Evolutionary conservation across 1,140 invertebrate species (phyloP), one percentile per base, ranked within the genome.

Genomic region (Trichomalopsis sarcophagae): DNA sequence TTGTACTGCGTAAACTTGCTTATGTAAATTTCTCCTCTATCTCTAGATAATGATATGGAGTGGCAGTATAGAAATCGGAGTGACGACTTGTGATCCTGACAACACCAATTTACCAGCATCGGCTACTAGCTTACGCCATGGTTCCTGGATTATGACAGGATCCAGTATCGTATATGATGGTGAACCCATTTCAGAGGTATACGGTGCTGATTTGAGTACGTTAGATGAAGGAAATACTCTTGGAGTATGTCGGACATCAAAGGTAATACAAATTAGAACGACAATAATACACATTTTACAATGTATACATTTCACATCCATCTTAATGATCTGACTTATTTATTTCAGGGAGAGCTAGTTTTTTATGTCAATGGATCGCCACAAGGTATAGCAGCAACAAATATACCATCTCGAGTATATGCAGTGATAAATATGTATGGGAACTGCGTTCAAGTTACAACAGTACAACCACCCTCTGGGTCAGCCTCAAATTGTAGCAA

Each of bases 341-440:
- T 17, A 71, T 71, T 93, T 84, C 89, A 97, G 95, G 96, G 96
- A 7, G 97, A 97, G 87, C 93, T 99, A 78, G 95, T 98, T 88
- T 98, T 98, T 92, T 98, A 96, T 92, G 95, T 99, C 0, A 98
- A 99, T 93, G 97, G 97, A 10, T 94, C 96, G 83, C 97, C 97
- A 36, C 97, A 98, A 92, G 98, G 98, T 14, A 93, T 97, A 74
- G 98, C 97, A 2, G 97, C 96, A 0, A 94, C 94, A 87, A 95
- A 96, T 88, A 94, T 99, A 86, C 97, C 97, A 33, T 89, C 94
- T 21, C 93, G 94, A 68, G 94, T 99, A 21, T 98, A 96, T 94
- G 98, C 97, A 11, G 95, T 99, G 17, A 95, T 99, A 36, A 97
- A 98, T 93, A 94, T 99, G 90, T 99, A 98, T 92, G 98, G 97